Conservation (phyloP, 2,888 invertebrate genomes). For the Chloroclysta siterata region DNA sequence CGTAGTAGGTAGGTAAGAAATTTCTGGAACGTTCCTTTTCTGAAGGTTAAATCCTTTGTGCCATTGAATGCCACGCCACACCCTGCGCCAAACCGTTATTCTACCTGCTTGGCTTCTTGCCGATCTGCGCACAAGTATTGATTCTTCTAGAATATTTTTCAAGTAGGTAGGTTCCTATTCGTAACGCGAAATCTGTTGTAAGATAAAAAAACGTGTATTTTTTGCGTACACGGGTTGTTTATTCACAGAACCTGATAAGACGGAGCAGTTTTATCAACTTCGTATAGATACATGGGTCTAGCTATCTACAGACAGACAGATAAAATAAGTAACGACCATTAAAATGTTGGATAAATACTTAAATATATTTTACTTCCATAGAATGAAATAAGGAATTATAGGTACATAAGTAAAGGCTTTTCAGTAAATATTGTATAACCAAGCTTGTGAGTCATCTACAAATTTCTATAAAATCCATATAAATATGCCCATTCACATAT, state of each 20-base stretch:
- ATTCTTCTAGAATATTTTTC: slow-evolving; percentile 8
- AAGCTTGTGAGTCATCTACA: too few species aligned
- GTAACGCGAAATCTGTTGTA: neutral
- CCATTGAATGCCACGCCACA: slow-evolving; percentile 10
- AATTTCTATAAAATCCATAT: too few species aligned
- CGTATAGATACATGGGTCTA: neutral
- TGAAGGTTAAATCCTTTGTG: slow-evolving; percentile 8
- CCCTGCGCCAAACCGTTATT: slow-evolving; percentile 31
- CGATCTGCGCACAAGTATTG: slow-evolving; percentile 3
- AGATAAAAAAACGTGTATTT: neutral
- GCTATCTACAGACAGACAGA: neutral
- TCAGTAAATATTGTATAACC: too few species aligned
- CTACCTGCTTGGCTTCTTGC: slow-evolving; percentile 26
- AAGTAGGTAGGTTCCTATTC: neutral
- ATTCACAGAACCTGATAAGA: slow-evolving; percentile 9
- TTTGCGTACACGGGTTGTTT: slow-evolving; percentile 4
- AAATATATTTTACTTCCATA: too few species aligned
- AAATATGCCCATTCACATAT: too few species aligned
- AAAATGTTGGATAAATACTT: too few species aligned
- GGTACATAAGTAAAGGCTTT: too few species aligned
- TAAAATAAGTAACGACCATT: neutral
- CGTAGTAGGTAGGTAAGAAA: neutral
- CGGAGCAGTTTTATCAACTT: neutral
- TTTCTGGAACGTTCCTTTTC: neutral
- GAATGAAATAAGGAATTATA: too few species aligned